phyloP scores from a whole-genome alignment of 2,797 vertebrate genomes.

The Luscinia megarhynchos region DNA sequence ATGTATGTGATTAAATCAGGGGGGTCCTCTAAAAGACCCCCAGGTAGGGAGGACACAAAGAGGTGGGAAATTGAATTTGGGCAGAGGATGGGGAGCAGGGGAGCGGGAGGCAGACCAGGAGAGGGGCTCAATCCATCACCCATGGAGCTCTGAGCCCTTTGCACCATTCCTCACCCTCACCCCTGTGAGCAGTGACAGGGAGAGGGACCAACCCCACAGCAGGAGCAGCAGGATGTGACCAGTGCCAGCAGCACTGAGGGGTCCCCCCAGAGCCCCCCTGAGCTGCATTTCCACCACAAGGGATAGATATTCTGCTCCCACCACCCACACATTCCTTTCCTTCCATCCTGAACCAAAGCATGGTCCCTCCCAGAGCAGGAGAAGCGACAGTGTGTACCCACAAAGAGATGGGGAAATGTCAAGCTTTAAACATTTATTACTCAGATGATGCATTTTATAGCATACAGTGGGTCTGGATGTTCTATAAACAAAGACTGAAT shows the following conservation, averaged over 20 bases:
- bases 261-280: not conserved
- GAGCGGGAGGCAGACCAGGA: rapidly evolving
- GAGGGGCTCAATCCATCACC: not conserved
- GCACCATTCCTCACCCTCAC: not conserved
- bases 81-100: not conserved
- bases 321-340: not conserved
- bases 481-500: slow-evolving; percentile 66
- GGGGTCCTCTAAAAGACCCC: rapidly evolving
- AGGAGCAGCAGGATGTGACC: not conserved
- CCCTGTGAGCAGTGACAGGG: rapidly evolving
- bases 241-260: not conserved
- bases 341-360: not conserved
- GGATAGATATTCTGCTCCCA: not conserved
- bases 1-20: not conserved
- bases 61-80: not conserved
- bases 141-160: not conserved
- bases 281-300: not conserved
- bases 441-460: slow-evolving; percentile 63
- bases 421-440: slow-evolving; percentile 72
- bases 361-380: not conserved
- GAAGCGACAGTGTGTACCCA: not conserved
- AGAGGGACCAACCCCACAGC: not conserved
- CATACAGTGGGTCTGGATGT: slow-evolving; percentile 66
- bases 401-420: slow-evolving; percentile 40
- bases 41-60: not conserved